Evolutionary conservation across 2,797 vertebrate species (phyloP).

Genomic region (Ficedula albicollis): DNA sequence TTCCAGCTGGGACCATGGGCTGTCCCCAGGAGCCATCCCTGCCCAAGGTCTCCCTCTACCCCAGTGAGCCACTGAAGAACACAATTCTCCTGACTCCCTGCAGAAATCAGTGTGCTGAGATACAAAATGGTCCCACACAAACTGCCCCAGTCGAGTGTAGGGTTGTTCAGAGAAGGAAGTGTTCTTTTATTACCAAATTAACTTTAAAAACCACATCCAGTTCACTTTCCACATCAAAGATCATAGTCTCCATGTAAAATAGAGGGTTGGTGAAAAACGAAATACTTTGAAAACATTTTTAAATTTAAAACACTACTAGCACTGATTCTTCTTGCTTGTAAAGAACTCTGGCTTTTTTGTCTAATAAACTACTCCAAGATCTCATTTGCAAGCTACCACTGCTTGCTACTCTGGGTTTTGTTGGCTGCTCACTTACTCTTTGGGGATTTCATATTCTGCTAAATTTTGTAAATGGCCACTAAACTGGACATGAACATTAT

Average conservation of each 20-base stretch:
- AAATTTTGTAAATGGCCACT: conserved; percentile 61
- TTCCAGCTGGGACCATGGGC: not conserved
- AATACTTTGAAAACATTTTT: conserved; percentile 22
- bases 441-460: conserved; percentile 47
- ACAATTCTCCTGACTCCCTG: not conserved
- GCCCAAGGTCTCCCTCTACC: not conserved
- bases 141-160: accelerated
- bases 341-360: conserved; percentile 15
- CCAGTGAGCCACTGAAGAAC: not conserved
- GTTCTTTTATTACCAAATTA: conserved; percentile 30
- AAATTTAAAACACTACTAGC: not conserved
- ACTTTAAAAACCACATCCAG: not conserved
- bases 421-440: conserved; percentile 17
- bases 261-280: not conserved
- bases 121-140: not conserved
- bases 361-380: not conserved
- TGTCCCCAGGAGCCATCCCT: not conserved
- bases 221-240: conserved; percentile 18
- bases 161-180: not conserved
- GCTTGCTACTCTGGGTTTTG: not conserved
- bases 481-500: conserved; percentile 52
- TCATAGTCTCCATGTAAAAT: not conserved
- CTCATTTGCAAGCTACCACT: conserved; percentile 23
- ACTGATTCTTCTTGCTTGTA: not conserved
- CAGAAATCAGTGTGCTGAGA: not conserved